A percentile compares a stretch with the other conserved stretches of the same genome.
Conservation (phyloP, 2,113 vertebrate species). For the Ageneiosus marmoratus region DNA sequence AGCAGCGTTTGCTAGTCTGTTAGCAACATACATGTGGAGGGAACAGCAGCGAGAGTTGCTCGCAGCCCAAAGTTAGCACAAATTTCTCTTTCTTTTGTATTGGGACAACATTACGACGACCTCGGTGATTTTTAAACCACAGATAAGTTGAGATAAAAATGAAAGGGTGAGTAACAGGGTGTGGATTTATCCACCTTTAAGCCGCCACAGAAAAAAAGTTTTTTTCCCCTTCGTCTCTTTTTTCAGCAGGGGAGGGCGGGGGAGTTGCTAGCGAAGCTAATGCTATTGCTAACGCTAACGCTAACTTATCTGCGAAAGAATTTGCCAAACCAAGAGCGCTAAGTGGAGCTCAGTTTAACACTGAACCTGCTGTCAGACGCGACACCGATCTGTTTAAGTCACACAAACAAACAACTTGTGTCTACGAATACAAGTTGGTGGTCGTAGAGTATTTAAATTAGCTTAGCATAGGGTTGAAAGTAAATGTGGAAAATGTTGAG, state of each 20-base stretch:
- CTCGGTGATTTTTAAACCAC: constrained; percentile 56
- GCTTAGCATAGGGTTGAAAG: constrained; percentile 33
- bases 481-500: constrained; percentile 54
- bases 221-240: constrained; percentile 59
- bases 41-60: constrained; percentile 71
- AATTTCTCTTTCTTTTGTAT: constrained; percentile 58
- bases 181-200: constrained; percentile 50
- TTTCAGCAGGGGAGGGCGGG: constrained; percentile 63
- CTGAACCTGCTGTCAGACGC: not conserved
- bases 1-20: constrained; percentile 63
- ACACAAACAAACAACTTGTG: not conserved
- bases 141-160: constrained; percentile 69
- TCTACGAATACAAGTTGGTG: not conserved
- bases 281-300: constrained; percentile 47
- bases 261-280: constrained; percentile 56
- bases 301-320: constrained; percentile 55
- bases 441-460: not conserved
- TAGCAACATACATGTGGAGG: constrained; percentile 80
- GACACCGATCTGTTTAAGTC: not conserved
- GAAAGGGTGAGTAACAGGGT: constrained; percentile 78
- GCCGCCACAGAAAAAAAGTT: constrained; percentile 68
- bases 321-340: not conserved
- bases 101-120: constrained; percentile 61
- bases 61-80: constrained; percentile 69
- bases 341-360: not conserved